Percentiles rank a stretch among this genome's conserved stretches.
Conservation (phyloP, 2,113 vertebrate genomes). For the Nettapus auritus region DNA sequence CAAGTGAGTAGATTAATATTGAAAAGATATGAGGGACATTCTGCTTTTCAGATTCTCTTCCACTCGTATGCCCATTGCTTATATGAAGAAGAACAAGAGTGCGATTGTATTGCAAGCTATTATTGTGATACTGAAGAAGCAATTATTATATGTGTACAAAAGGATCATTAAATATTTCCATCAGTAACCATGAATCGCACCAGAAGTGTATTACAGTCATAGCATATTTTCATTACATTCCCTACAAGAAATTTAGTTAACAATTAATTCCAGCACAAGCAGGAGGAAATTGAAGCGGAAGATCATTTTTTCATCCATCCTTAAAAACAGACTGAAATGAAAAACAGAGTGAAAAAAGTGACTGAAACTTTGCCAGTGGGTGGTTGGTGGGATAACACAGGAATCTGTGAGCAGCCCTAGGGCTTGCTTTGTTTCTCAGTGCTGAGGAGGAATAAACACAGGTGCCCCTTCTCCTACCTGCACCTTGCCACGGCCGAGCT, state of each 20-base stretch:
- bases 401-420: not conserved
- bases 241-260: not conserved
- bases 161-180: conserved; percentile 41
- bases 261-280: not conserved
- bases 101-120: conserved; percentile 31
- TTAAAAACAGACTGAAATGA: not conserved
- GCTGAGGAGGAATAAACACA: not conserved
- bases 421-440: not conserved
- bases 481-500: not conserved
- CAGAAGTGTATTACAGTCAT: not conserved
- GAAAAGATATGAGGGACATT: conserved; percentile 38
- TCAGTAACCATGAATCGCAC: not conserved
- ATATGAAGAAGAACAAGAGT: not conserved
- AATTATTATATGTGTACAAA: conserved; percentile 32
- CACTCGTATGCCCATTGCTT: not conserved
- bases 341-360: not conserved
- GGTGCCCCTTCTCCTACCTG: not conserved
- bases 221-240: not conserved
- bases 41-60: conserved; percentile 14
- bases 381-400: not conserved
- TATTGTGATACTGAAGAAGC: conserved; percentile 31
- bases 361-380: not conserved
- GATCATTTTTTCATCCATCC: not conserved
- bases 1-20: conserved; percentile 54
- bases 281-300: not conserved